A percentile compares a stretch with the other conserved stretches of the same genome.
Evolutionary conservation across 2,888 invertebrate genomes (phyloP).

Genomic region (Agrilus biguttatus): DNA sequence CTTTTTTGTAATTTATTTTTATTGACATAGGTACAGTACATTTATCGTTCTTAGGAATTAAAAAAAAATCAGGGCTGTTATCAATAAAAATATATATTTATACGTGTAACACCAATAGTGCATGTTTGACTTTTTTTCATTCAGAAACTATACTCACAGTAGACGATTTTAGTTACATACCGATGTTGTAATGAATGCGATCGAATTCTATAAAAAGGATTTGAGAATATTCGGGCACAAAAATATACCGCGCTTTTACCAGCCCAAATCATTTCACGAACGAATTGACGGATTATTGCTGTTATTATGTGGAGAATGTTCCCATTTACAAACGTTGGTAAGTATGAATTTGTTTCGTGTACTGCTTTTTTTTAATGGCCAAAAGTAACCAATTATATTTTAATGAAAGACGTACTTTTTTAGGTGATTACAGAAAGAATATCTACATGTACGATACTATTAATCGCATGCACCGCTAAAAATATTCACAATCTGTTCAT

Average conservation of each 20-base stretch:
- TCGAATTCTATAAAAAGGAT: slow-evolving; percentile 47
- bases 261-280: slow-evolving; percentile 51
- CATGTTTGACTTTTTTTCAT: no score
- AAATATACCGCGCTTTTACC: slow-evolving; percentile 49
- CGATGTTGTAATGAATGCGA: slow-evolving; percentile 36
- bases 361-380: neutral
- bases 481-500: slow-evolving; percentile 48
- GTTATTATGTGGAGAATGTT: slow-evolving; percentile 51
- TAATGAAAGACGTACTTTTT: slow-evolving; percentile 1
- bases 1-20: no score
- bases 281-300: slow-evolving; percentile 55
- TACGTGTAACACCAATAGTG: no score
- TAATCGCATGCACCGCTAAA: slow-evolving; percentile 50
- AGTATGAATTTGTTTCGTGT: slow-evolving; percentile 12
- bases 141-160: no score
- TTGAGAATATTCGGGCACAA: slow-evolving; percentile 53
- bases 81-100: no score
- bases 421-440: slow-evolving; percentile 61
- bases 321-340: slow-evolving; percentile 53
- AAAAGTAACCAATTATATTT: neutral
- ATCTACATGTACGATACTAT: slow-evolving; percentile 60
- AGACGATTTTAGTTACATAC: slow-evolving; percentile 31
- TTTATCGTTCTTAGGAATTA: no score
- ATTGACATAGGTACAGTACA: no score
- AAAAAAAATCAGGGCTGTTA: no score